Conservation (phyloP, 2,113 vertebrate species). For the Protomyctophum bolini region DNA sequence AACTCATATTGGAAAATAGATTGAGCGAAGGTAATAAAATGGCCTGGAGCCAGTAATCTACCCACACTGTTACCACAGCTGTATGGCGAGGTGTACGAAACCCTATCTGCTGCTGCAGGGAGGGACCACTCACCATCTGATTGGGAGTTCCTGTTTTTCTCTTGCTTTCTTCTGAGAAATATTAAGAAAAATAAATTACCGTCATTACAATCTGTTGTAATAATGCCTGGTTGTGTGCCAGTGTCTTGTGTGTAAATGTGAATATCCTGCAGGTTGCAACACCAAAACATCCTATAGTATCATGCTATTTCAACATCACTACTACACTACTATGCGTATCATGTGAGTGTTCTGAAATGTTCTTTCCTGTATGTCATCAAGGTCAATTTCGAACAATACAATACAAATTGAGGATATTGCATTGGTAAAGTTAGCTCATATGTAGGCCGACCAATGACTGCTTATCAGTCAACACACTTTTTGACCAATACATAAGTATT, state of each 20-base stretch:
- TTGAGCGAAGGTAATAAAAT: not conserved
- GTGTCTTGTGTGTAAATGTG: constrained; percentile 15
- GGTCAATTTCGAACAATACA: constrained; percentile 28
- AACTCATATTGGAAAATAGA: constrained; percentile 29
- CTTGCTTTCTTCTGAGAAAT: constrained; percentile 59
- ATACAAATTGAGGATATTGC: constrained; percentile 11
- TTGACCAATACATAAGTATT: too few relatives aligned
- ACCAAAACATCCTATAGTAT: constrained; percentile 44
- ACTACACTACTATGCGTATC: not conserved
- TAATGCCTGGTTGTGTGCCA: not conserved
- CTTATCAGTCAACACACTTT: too few relatives aligned
- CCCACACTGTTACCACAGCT: constrained; percentile 54
- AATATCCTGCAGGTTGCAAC: constrained; percentile 40
- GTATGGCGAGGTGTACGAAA: constrained; percentile 55
- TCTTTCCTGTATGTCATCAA: constrained; percentile 48
- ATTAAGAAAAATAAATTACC: constrained; percentile 39
- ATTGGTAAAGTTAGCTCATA: not conserved
- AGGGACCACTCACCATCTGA: constrained; percentile 55
- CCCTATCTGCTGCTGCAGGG: constrained; percentile 54
- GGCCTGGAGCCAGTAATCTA: not conserved
- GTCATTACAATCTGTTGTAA: constrained; percentile 48
- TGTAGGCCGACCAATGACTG: too few relatives aligned
- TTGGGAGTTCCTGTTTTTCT: constrained; percentile 76
- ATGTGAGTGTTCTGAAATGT: constrained; percentile 52
- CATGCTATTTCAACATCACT: constrained; percentile 32